Percentiles rank a stretch among this genome's conserved stretches.
These are phyloP conservation scores for Macquaria australasica DNA, from an alignment of 2,113 vertebrate genomes.

Conservation along the genomic window DNA sequence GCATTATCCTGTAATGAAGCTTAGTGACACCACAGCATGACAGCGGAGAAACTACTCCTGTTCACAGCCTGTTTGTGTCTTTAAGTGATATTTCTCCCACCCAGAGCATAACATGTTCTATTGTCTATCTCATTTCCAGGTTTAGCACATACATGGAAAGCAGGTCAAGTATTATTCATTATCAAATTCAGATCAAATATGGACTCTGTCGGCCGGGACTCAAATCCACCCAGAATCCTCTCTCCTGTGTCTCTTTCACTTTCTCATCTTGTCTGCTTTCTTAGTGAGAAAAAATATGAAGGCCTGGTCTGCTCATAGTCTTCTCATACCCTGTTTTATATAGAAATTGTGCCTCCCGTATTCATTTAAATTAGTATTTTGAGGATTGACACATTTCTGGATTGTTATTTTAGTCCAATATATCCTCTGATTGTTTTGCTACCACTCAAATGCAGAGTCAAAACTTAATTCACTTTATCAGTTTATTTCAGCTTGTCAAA, in stretches of 20 bases:
- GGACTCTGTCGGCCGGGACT: neutral
- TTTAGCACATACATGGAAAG: neutral
- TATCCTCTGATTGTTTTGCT: neutral
- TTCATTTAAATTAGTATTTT: neutral
- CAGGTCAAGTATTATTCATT: slow-evolving; percentile 10
- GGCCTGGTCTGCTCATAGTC: no score
- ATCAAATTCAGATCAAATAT: neutral
- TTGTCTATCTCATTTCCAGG: neutral
- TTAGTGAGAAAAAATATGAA: no score
- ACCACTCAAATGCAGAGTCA: neutral
- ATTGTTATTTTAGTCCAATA: neutral
- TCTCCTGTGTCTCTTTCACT: neutral
- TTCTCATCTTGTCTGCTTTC: neutral
- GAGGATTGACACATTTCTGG: neutral
- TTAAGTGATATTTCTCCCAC: neutral
- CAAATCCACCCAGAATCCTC: neutral
- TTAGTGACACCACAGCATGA: neutral
- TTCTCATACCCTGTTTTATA: neutral
- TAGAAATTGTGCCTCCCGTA: neutral
- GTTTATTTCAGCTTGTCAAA: neutral
- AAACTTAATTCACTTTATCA: no score
- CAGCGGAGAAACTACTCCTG: neutral
- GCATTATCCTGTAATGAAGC: slow-evolving; percentile 10
- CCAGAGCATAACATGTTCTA: neutral
- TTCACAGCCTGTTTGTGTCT: neutral